Evolutionary conservation across 2,888 invertebrate species (phyloP).

Genomic region (Chorisops tibialis): DNA sequence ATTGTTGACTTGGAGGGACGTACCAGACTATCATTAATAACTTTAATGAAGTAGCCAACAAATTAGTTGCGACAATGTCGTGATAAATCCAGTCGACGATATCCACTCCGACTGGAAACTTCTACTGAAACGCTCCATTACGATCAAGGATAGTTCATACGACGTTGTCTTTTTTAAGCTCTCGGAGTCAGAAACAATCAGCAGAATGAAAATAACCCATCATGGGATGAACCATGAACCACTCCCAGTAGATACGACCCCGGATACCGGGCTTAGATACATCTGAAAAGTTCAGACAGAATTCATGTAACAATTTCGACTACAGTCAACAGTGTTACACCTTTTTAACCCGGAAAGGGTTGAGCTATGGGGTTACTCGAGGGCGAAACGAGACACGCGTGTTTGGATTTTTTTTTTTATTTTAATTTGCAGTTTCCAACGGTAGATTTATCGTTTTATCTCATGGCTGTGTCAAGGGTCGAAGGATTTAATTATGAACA

Average conservation of each 20-base stretch:
- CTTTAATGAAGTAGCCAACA: conserved; percentile 8
- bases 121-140: neutral
- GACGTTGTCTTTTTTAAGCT: neutral
- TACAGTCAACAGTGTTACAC: neutral
- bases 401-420: neutral
- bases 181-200: too few species aligned
- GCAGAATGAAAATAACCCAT: neutral
- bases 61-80: conserved; percentile 17
- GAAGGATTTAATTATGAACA: conserved; percentile 28
- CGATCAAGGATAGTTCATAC: neutral
- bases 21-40: conserved; percentile 8
- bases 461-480: conserved; percentile 17
- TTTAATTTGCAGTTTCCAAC: neutral
- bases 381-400: neutral
- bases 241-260: neutral
- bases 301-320: neutral
- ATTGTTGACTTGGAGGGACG: neutral
- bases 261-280: neutral
- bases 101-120: neutral
- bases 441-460: conserved; percentile 22
- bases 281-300: neutral
- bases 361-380: neutral
- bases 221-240: neutral
- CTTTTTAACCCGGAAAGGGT: neutral
- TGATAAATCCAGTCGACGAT: neutral